Evolutionary conservation across 2,113 vertebrate species (phyloP).

Genomic region (Lycaon pictus): DNA sequence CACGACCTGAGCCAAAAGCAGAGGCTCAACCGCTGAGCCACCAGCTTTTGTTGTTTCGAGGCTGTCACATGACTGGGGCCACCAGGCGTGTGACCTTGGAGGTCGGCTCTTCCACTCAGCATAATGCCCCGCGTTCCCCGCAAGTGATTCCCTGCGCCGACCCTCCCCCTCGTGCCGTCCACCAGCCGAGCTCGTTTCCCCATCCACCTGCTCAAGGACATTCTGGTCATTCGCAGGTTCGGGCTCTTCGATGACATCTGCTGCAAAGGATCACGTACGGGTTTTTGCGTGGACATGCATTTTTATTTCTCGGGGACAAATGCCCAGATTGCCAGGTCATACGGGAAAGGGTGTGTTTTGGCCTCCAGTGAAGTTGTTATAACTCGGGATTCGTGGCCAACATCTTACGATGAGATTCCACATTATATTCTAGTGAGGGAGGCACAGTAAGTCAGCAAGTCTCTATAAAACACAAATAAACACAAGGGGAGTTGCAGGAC

Average conservation of each 20-base stretch:
- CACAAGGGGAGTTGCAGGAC: accelerated
- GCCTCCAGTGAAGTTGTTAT: not conserved
- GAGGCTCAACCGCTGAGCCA: too few species aligned
- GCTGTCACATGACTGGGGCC: not conserved
- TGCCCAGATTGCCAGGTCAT: not conserved
- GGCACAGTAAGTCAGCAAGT: not conserved
- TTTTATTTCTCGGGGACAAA: not conserved
- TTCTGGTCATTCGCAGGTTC: not conserved
- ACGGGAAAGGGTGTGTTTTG: not conserved
- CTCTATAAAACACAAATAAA: not conserved
- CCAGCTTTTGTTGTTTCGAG: accelerated
- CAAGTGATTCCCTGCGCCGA: accelerated
- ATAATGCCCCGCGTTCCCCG: not conserved
- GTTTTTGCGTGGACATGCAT: not conserved
- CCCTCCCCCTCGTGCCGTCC: too few species aligned
- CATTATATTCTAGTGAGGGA: not conserved
- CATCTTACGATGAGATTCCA: not conserved
- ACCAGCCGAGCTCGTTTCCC: not conserved
- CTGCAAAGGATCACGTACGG: accelerated
- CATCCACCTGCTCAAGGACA: accelerated
- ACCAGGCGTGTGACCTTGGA: accelerated
- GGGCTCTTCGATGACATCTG: not conserved
- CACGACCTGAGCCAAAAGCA: too few species aligned
- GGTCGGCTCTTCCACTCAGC: not conserved
- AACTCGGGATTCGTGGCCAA: not conserved